Base-by-base conservation (phyloP, 2,797 vertebrate species). In the Echiichthys vipera region DNA sequence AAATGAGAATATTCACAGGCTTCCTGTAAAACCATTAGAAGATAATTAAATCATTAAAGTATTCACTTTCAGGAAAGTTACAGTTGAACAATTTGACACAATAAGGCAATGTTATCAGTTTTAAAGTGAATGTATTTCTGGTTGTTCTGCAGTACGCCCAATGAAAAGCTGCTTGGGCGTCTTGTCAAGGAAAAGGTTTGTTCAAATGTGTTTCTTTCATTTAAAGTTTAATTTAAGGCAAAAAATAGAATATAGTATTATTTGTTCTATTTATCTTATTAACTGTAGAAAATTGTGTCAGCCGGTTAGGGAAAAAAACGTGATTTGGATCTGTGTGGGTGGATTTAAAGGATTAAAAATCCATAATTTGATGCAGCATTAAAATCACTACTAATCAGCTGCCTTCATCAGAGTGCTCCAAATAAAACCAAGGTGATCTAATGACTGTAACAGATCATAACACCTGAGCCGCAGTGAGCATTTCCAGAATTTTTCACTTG, bases 141-240 rank as follows among this genome's bases (percentile, higher is more conserved):
- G 10, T 80, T 89, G 18, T 83, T 84, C 9, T 88, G 66, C 78
- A 99, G 98, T 85, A 99, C 98, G 1, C 98, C 98, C 42, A 99
- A 97, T 89, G 98, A 99, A 84, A 99, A 99, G 71, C 95, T 99
- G 18, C 95, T 99, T 53, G 98, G 98, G 34, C 97, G 97, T 57
- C 94, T 99, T 47, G 98, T 99, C 68, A 99, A 98, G 75, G 97
- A 99, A 80, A 99, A 99, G 97, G 98, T 99, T 94, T 45, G 71
- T 56, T 63, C 1, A 25, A 15, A 13, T 18, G 30, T 22, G 18
- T 47, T 59, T 78, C 5, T 30, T 1, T 65, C 14, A 25, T 43
- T 71, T 24, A 25, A 27, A 22, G 7, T 3, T 43, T 42, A 0
- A 29, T 58, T 42, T n/a, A 27, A 7, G 46, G 3, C 40, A 55